These are phyloP conservation scores for Hyalella azteca DNA, from an alignment of 2,888 invertebrate genomes.

Conservation along the genomic window DNA sequence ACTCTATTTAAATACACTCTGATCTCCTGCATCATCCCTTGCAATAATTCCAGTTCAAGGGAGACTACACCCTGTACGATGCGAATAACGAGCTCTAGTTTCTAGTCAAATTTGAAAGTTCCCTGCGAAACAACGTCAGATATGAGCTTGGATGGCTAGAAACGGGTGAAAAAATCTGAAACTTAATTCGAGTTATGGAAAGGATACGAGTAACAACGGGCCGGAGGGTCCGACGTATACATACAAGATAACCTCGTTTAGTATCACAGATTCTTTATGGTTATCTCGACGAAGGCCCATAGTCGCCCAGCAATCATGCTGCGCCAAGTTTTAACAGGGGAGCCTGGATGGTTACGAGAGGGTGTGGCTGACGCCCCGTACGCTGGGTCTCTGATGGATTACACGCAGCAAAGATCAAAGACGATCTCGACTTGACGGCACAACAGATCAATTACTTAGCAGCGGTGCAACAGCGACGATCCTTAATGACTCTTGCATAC, in stretches of 20 bases:
- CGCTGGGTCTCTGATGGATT: constrained; percentile 12
- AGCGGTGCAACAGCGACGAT: background rate
- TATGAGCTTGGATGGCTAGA: background rate
- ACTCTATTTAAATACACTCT: background rate
- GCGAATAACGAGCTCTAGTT: background rate
- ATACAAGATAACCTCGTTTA: too few species aligned
- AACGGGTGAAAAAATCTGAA: background rate
- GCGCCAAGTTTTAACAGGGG: too few species aligned
- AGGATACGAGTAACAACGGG: background rate
- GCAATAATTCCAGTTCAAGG: background rate
- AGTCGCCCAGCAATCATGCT: too few species aligned
- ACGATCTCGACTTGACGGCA: background rate
- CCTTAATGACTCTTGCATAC: constrained; percentile 10
- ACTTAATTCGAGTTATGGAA: constrained; percentile 24
- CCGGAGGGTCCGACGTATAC: constrained; percentile 11
- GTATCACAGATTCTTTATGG: too few species aligned
- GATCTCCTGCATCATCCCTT: background rate
- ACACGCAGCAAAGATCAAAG: constrained; percentile 17
- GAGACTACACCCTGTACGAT: background rate
- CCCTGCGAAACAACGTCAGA: constrained; percentile 1
- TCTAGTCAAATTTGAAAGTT: too few species aligned
- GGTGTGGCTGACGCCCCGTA: constrained; percentile 6
- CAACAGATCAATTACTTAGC: constrained; percentile 32
- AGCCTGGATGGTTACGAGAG: constrained; percentile 22
- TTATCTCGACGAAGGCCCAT: too few species aligned